phyloP scores from a whole-genome alignment of 2,797 vertebrate species.

The Prunella strophiata region DNA sequence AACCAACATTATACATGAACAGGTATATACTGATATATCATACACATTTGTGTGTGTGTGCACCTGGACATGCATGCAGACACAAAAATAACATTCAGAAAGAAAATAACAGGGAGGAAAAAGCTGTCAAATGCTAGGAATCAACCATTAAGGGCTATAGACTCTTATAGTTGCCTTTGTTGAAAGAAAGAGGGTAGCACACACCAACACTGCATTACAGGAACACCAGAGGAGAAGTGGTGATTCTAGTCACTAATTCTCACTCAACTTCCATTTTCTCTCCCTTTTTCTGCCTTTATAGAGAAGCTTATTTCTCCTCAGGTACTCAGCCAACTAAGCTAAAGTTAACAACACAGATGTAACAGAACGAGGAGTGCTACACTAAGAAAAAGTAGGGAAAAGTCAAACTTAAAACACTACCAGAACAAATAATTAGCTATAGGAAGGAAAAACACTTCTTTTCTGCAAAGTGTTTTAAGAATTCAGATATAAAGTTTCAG shows the following conservation, averaged over 20 bases:
- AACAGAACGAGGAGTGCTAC: neutral
- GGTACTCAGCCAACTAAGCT: neutral
- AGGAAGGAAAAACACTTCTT: neutral
- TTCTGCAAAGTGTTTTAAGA: neutral
- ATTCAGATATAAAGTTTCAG: slow-evolving; percentile 31
- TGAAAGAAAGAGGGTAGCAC: neutral
- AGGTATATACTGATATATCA: neutral
- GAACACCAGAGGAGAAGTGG: neutral
- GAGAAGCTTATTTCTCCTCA: neutral
- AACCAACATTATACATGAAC: neutral
- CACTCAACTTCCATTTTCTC: neutral
- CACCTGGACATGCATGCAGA: neutral
- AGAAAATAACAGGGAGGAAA: neutral
- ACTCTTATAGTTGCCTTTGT: rapidly evolving
- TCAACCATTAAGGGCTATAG: neutral
- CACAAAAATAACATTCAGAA: neutral
- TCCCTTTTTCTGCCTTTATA: neutral
- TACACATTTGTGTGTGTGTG: neutral
- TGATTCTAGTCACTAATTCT: neutral
- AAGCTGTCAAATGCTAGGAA: neutral
- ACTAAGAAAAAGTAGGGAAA: neutral
- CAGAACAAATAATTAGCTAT: neutral
- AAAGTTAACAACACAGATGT: neutral
- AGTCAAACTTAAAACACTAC: neutral
- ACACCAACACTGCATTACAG: neutral